These are phyloP conservation scores for Illadopsis cleaveri DNA, from an alignment of 2,113 vertebrate species.

Conservation along the genomic window DNA sequence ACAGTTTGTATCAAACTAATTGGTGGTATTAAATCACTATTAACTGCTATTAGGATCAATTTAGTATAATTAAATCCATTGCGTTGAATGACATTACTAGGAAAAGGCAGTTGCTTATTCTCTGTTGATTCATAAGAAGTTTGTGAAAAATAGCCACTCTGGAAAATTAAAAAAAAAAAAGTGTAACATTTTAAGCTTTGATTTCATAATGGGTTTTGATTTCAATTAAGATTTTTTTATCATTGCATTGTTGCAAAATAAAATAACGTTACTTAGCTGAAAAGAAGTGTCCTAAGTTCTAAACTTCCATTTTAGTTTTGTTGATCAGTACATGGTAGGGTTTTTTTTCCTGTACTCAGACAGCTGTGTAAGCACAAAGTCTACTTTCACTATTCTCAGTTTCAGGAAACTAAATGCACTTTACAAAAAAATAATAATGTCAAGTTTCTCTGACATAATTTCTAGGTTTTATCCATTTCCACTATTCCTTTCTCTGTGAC, in stretches of 20 bases:
- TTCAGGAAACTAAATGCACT: background rate
- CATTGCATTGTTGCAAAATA: background rate
- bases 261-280: background rate
- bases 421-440: background rate
- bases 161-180: background rate
- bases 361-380: background rate
- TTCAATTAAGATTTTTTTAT: background rate
- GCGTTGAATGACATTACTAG: background rate
- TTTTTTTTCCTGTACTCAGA: background rate
- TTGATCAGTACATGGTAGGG: background rate
- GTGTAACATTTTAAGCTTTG: background rate
- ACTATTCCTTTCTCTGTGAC: background rate
- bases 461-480: background rate
- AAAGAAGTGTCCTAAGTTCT: background rate
- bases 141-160: background rate
- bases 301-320: background rate
- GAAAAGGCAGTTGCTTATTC: background rate
- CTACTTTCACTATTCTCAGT: background rate
- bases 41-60: conserved; percentile 43
- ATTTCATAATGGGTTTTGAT: background rate
- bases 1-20: conserved; percentile 29
- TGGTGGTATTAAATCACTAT: conserved; percentile 9
- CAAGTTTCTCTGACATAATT: background rate
- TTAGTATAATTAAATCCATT: conserved; percentile 44
- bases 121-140: background rate